These are phyloP conservation scores for Lycaena phlaeas DNA, from an alignment of 2,888 invertebrate species.

Conservation along the genomic window DNA sequence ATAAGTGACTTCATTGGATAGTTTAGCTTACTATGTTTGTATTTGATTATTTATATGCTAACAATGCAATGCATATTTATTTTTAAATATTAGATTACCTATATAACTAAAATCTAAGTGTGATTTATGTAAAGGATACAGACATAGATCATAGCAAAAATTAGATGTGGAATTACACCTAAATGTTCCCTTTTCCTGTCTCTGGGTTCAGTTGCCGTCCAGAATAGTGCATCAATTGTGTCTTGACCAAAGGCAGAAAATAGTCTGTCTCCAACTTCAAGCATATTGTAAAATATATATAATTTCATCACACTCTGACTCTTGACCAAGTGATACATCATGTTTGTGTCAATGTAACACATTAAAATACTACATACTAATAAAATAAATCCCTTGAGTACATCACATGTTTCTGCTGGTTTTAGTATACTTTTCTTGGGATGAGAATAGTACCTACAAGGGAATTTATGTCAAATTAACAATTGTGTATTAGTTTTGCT, in stretches of 20 bases:
- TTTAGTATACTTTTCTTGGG: slow-evolving; percentile 76
- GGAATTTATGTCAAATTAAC: too few species aligned
- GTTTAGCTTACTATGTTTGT: too few species aligned
- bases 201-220: slow-evolving; percentile 98
- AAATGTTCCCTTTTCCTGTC: slow-evolving; percentile 86
- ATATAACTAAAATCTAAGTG: too few species aligned
- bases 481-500: too few species aligned
- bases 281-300: slow-evolving; percentile 99
- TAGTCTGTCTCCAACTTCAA: slow-evolving; percentile 96
- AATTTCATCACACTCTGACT: slow-evolving; percentile 99
- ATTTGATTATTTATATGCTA: too few species aligned
- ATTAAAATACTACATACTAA: slow-evolving; percentile 86
- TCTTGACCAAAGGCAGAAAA: slow-evolving; percentile 98
- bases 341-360: slow-evolving; percentile 95
- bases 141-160: slow-evolving; percentile 95
- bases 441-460: slow-evolving; percentile 46
- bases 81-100: too few species aligned
- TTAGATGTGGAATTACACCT: slow-evolving; percentile 89
- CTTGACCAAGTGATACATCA: slow-evolving; percentile 97
- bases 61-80: too few species aligned
- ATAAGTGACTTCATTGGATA: too few species aligned
- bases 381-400: slow-evolving; percentile 93
- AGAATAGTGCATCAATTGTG: slow-evolving; percentile 96
- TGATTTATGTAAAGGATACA: slow-evolving; percentile 87
- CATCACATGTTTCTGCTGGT: slow-evolving; percentile 95